A percentile compares a stretch with the other conserved stretches of the same genome.
Evolutionary conservation across 2,888 invertebrate genomes (phyloP).

Genomic region (Spodoptera exigua): DNA sequence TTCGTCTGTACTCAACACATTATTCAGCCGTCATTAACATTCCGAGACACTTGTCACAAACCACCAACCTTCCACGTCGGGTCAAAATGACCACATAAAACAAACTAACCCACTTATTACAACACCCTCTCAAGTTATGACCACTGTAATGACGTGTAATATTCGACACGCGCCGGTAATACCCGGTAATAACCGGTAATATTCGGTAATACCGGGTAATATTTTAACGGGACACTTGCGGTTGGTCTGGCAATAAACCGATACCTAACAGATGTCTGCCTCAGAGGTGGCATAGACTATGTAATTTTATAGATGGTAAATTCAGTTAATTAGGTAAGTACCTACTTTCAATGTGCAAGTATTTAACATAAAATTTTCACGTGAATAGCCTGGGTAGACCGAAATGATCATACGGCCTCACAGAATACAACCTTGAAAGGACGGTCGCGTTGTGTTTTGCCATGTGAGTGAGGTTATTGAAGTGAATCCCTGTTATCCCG

Average conservation of each 20-base stretch:
- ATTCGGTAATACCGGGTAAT: slow-evolving; percentile 78
- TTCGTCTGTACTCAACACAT: too few relatives aligned
- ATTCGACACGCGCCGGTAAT: slow-evolving; percentile 68
- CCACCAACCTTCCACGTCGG: background rate
- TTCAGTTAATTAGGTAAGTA: background rate
- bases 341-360: background rate
- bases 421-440: too few relatives aligned
- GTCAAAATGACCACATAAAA: slow-evolving; percentile 24
- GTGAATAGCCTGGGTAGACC: too few relatives aligned
- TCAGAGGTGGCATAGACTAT: slow-evolving; percentile 69
- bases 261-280: slow-evolving; percentile 80
- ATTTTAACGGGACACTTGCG: slow-evolving; percentile 82
- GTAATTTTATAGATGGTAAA: slow-evolving; percentile 22
- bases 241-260: slow-evolving; percentile 79
- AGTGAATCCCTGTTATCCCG: too few relatives aligned
- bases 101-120: slow-evolving; percentile 43
- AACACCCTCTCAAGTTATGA: slow-evolving; percentile 53
- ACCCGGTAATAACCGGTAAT: slow-evolving; percentile 75
- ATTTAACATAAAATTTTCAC: too few relatives aligned
- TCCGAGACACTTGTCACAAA: too few relatives aligned
- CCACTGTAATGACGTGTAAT: slow-evolving; percentile 74
- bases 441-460: too few relatives aligned
- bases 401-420: too few relatives aligned
- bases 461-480: too few relatives aligned
- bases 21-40: too few relatives aligned